These are phyloP conservation scores for Marcusenius ussheri DNA, from an alignment of 2,113 vertebrate species.

Conservation along the genomic window DNA sequence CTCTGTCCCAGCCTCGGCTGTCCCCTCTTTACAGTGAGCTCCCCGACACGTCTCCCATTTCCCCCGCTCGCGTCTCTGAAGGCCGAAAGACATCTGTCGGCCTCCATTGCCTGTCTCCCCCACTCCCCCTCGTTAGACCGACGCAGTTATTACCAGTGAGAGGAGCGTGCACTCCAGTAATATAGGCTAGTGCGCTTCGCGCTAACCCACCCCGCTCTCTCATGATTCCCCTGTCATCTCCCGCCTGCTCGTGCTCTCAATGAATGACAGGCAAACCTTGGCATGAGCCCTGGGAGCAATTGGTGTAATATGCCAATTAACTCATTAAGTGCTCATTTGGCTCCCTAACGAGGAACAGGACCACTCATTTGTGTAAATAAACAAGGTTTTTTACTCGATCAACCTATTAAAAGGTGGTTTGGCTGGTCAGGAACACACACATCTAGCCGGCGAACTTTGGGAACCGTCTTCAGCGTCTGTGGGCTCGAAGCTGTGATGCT, in stretches of 20 bases:
- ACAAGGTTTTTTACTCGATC: constrained; percentile 35
- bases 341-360: constrained; percentile 58
- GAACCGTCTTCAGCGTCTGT: constrained; percentile 20
- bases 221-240: neutral
- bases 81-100: neutral
- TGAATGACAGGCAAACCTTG: constrained; percentile 57
- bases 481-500: neutral
- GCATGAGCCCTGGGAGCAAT: constrained; percentile 49
- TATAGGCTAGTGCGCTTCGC: neutral
- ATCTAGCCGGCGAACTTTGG: constrained; percentile 32
- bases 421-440: constrained; percentile 23
- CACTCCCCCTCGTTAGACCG: neutral
- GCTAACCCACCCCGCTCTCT: neutral
- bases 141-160: neutral
- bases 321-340: constrained; percentile 63
- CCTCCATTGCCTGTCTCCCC: neutral
- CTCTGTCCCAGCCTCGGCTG: neutral
- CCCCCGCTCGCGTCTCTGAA: neutral
- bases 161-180: neutral
- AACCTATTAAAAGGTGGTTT: constrained; percentile 21
- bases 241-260: constrained; percentile 5
- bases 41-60: neutral
- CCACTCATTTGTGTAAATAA: constrained; percentile 59
- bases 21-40: constrained; percentile 9
- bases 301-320: constrained; percentile 61